Percentiles rank a stretch among this genome's conserved stretches.
Conservation (phyloP, 1,140 invertebrate species). For the Aleiodes sp. region DNA sequence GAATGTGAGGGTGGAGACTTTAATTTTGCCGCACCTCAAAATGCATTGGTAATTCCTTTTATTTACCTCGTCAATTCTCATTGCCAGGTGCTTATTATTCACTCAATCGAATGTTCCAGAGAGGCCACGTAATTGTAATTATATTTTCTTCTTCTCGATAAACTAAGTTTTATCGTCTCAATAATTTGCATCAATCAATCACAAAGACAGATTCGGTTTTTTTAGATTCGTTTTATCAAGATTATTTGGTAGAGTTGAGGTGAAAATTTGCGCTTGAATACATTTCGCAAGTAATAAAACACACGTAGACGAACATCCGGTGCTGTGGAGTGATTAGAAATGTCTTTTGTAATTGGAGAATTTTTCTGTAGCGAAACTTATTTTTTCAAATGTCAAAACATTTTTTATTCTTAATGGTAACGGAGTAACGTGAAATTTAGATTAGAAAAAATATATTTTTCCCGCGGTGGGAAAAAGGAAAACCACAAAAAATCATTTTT, state of each 20-base stretch:
- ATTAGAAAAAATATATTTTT: too few species aligned
- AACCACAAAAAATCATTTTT: too few species aligned
- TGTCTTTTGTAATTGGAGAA: neutral
- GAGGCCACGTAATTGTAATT: neutral
- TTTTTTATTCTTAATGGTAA: too few species aligned
- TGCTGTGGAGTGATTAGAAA: neutral
- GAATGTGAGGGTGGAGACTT: constrained; percentile 32
- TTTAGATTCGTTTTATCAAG: too few species aligned
- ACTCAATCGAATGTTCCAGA: constrained; percentile 23
- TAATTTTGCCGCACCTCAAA: constrained; percentile 35
- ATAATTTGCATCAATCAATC: neutral
- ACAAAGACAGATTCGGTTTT: too few species aligned
- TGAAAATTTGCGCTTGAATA: neutral
- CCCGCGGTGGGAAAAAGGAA: too few species aligned
- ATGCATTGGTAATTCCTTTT: constrained; percentile 2
- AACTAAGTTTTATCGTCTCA: neutral
- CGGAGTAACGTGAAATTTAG: too few species aligned
- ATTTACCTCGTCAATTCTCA: constrained; percentile 20
- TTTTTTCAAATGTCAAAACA: too few species aligned
- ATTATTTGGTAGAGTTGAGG: too few species aligned
- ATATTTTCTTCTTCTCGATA: neutral
- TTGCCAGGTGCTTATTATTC: constrained; percentile 30
- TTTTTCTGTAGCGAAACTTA: neutral
- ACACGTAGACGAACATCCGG: neutral
- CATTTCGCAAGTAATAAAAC: neutral